Evolutionary conservation across 2,797 vertebrate genomes (phyloP).

Genomic region (Tenualosa thibaudeaui): DNA sequence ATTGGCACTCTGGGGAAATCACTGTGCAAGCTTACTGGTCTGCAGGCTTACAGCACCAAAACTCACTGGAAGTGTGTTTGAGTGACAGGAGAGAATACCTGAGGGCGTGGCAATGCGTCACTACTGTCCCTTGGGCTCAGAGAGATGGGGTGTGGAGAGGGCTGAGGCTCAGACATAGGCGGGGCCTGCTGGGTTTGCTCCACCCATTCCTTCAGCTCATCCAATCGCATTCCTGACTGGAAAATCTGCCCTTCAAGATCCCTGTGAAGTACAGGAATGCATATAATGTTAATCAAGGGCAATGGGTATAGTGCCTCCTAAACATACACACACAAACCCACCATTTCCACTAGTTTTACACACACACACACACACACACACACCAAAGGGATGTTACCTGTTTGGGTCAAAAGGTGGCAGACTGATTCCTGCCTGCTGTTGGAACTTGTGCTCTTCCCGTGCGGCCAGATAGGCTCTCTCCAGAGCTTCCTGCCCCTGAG

Average conservation of each 20-base stretch:
- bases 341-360: neutral
- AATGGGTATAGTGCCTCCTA: neutral
- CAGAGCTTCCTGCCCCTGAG: slow-evolving; percentile 72
- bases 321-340: neutral
- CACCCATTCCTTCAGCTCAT: slow-evolving; percentile 81
- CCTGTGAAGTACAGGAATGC: slow-evolving; percentile 63
- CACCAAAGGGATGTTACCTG: slow-evolving; percentile 67
- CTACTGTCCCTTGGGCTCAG: slow-evolving; percentile 41
- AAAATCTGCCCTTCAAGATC: slow-evolving; percentile 84
- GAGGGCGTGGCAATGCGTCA: slow-evolving; percentile 53
- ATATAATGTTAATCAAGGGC: neutral
- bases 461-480: slow-evolving; percentile 80
- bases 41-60: neutral
- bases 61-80: neutral
- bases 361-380: neutral
- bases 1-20: neutral
- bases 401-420: slow-evolving; percentile 74
- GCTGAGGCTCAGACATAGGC: slow-evolving; percentile 23
- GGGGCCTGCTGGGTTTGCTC: slow-evolving; percentile 53
- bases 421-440: slow-evolving; percentile 44
- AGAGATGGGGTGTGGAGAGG: slow-evolving; percentile 28
- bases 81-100: neutral
- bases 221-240: slow-evolving; percentile 77
- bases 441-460: slow-evolving; percentile 63
- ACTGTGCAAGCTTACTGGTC: neutral